These are phyloP conservation scores for Lottia scabra DNA, from an alignment of 2,888 invertebrate genomes.

Conservation along the genomic window DNA sequence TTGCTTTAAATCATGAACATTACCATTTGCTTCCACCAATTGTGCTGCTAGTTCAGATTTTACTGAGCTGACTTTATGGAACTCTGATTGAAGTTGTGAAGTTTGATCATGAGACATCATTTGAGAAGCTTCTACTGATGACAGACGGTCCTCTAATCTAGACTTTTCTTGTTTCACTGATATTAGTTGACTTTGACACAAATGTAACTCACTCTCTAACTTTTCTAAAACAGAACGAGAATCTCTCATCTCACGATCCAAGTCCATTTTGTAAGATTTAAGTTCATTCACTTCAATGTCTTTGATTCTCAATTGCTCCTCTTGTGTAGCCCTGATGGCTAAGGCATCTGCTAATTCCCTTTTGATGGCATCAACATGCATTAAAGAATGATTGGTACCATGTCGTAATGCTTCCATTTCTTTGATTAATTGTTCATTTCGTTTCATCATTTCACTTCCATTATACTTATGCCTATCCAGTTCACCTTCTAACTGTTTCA, in stretches of 20 bases:
- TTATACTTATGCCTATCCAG: conserved; percentile 61
- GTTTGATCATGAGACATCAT: conserved; percentile 59
- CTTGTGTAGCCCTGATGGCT: conserved; percentile 63
- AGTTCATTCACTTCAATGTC: conserved; percentile 66
- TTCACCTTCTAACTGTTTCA: conserved; percentile 63
- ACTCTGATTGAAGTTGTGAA: conserved; percentile 61
- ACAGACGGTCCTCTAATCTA: conserved; percentile 55
- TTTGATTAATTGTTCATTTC: conserved; percentile 64
- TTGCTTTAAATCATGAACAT: conserved; percentile 52
- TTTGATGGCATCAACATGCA: conserved; percentile 60
- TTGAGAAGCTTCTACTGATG: conserved; percentile 58
- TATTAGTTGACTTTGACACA: conserved; percentile 44
- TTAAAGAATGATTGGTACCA: conserved; percentile 48
- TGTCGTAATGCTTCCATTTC: conserved; percentile 58
- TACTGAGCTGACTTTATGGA: conserved; percentile 57
- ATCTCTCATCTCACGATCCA: conserved; percentile 61
- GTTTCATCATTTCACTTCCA: conserved; percentile 52
- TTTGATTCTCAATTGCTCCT: conserved; percentile 63
- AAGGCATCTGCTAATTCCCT: conserved; percentile 62
- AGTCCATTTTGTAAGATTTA: conserved; percentile 59
- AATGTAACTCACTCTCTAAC: conserved; percentile 62
- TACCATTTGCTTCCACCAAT: conserved; percentile 55
- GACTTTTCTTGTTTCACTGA: conserved; percentile 55
- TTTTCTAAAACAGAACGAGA: conserved; percentile 57
- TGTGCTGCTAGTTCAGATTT: conserved; percentile 60